These are phyloP conservation scores for Danio albolineatus DNA, from an alignment of 2,797 vertebrate species.

Conservation along the genomic window DNA sequence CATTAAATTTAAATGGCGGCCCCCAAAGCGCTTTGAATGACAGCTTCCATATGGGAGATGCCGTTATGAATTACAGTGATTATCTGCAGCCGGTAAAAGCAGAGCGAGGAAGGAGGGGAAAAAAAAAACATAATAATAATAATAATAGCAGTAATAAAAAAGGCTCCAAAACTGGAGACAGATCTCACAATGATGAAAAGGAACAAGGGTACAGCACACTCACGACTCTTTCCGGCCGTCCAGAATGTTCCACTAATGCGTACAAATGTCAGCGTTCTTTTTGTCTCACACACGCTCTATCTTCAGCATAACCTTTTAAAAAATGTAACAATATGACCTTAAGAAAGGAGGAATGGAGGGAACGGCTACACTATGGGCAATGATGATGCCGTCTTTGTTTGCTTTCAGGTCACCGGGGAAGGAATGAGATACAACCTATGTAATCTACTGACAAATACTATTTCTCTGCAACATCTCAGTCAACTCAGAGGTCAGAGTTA, in stretches of 20 bases:
- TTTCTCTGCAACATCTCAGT: conserved; percentile 63
- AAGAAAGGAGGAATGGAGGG: conserved; percentile 45
- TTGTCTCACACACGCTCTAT: conserved; percentile 53
- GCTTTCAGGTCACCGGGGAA: conserved; percentile 29
- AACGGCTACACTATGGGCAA: conserved; percentile 48
- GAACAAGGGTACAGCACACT: not conserved
- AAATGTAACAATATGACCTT: conserved; percentile 66
- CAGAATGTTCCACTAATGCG: conserved; percentile 59
- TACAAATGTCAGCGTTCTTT: conserved; percentile 63
- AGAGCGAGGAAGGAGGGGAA: not conserved
- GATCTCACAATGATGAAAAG: conserved; percentile 41
- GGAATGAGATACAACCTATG: conserved; percentile 61
- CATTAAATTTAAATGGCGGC: conserved; percentile 48
- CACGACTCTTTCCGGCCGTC: conserved; percentile 27
- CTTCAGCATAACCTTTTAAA: conserved; percentile 65
- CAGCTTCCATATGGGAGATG: conserved; percentile 51
- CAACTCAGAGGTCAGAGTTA: conserved; percentile 70
- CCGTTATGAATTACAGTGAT: conserved; percentile 54
- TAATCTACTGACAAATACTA: conserved; percentile 68
- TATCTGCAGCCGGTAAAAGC: conserved; percentile 51
- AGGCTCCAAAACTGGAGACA: conserved; percentile 33
- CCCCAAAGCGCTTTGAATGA: conserved; percentile 50
- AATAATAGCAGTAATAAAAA: conserved; percentile 36
- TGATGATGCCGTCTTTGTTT: conserved; percentile 26
- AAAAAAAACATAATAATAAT: not conserved